These are phyloP conservation scores for Bufo gargarizans DNA, from an alignment of 2,113 vertebrate genomes.

Conservation along the genomic window DNA sequence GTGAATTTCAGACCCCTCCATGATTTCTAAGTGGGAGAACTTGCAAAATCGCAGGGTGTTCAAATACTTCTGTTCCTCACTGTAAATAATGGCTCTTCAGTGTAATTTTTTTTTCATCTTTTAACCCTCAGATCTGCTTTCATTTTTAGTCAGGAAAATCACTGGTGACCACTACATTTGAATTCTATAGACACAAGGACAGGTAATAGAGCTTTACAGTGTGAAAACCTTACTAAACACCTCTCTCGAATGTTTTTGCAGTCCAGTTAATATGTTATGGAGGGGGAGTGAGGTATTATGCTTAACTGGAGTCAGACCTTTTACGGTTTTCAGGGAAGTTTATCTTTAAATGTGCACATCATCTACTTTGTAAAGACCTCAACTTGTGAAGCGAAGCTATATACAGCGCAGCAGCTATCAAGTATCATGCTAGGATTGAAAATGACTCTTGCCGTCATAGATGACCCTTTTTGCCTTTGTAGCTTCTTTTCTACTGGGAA, in stretches of 20 bases:
- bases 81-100: neutral
- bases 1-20: too few species aligned
- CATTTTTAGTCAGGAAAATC: neutral
- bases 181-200: neutral
- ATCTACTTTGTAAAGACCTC: neutral
- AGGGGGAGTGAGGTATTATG: neutral
- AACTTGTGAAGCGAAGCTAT: neutral
- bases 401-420: conserved; percentile 2
- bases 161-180: neutral
- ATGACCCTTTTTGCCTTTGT: conserved; percentile 18
- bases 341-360: neutral
- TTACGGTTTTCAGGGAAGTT: neutral
- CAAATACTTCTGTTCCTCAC: too few species aligned
- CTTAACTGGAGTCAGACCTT: too few species aligned
- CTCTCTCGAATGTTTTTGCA: neutral
- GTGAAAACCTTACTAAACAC: neutral
- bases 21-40: too few species aligned
- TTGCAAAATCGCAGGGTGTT: too few species aligned
- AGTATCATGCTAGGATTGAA: neutral
- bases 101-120: neutral
- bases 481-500: conserved; percentile 3
- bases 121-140: neutral
- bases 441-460: conserved; percentile 8
- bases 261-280: neutral
- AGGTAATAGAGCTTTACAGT: neutral